A percentile compares a stretch with the other conserved stretches of the same genome.
Conservation (phyloP, 2,113 vertebrate species). For the Odocoileus hemionus region DNA sequence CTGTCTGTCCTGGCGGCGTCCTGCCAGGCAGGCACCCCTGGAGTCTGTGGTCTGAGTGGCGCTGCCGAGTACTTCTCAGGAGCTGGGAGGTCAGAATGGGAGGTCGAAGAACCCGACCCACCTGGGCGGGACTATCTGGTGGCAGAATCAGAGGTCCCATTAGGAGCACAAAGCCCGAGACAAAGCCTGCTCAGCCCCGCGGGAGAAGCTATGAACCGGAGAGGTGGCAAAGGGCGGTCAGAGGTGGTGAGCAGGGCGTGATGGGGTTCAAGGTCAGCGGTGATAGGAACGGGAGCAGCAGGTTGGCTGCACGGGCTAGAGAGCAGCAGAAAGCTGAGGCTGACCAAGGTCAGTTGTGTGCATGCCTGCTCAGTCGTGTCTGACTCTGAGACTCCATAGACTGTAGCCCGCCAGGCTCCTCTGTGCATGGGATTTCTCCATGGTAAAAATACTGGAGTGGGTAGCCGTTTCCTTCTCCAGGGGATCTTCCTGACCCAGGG, state of each 20-base stretch:
- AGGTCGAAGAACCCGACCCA: not conserved
- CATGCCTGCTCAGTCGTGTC: not conserved
- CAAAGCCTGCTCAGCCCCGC: not conserved
- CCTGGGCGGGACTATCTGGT: not conserved
- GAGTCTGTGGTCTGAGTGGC: not conserved
- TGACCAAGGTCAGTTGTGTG: not conserved
- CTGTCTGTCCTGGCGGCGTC: rapidly evolving
- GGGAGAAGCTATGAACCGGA: not conserved
- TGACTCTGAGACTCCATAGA: not conserved
- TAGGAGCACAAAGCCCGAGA: not conserved
- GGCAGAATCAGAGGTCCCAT: not conserved
- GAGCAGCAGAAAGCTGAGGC: not conserved
- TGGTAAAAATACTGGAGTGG: not conserved
- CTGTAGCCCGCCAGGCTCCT: not conserved
- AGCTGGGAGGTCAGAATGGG: not conserved
- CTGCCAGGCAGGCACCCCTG: not conserved
- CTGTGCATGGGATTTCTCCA: not conserved
- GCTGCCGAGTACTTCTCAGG: rapidly evolving
- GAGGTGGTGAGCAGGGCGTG: not conserved
- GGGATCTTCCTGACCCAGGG: not conserved
- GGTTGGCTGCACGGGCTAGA: rapidly evolving
- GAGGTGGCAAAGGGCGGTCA: not conserved
- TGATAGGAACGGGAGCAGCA: not conserved
- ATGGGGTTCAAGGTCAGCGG: not conserved
- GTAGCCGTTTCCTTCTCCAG: not conserved